A percentile compares a stretch with the other conserved stretches of the same genome.
Evolutionary conservation across 2,113 vertebrate genomes (phyloP).

Genomic region (Pygoscelis antarcticus): DNA sequence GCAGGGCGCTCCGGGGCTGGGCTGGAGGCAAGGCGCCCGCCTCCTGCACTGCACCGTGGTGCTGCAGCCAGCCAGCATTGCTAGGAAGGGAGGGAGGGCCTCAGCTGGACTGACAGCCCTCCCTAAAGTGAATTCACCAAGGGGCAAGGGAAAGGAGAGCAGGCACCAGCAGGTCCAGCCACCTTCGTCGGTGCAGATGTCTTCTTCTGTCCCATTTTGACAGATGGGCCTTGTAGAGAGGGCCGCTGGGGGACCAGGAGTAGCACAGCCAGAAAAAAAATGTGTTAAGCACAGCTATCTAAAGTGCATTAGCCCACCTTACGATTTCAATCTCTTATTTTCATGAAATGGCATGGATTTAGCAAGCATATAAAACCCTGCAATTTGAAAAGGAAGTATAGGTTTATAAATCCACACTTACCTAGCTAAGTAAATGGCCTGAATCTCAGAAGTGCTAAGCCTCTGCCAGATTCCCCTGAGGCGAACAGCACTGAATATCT

Average conservation of each 20-base stretch:
- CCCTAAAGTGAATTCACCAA: not conserved
- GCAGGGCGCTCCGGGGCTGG: accelerated
- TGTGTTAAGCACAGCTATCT: not conserved
- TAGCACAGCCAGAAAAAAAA: not conserved
- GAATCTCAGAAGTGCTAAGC: not conserved
- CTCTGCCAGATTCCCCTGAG: not conserved
- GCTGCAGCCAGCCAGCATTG: not conserved
- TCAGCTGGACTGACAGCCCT: not conserved
- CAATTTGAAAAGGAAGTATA: not conserved
- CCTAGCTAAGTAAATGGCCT: not conserved
- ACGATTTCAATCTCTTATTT: not conserved
- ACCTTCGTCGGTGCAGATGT: not conserved
- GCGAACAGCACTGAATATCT: not conserved
- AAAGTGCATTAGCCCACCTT: not conserved
- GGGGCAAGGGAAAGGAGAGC: not conserved
- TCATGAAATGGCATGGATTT: not conserved
- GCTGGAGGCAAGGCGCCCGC: accelerated
- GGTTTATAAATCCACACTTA: not conserved
- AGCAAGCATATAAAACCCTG: not conserved
- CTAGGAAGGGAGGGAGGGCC: not conserved
- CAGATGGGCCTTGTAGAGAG: accelerated
- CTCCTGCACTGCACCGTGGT: accelerated
- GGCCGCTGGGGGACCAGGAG: not conserved
- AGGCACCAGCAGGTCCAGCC: not conserved
- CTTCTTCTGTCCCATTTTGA: not conserved